Evolutionary conservation across 2,888 invertebrate species (phyloP), one percentile per base, ranked within the genome.

Genomic region (Saturnia japonica): DNA sequence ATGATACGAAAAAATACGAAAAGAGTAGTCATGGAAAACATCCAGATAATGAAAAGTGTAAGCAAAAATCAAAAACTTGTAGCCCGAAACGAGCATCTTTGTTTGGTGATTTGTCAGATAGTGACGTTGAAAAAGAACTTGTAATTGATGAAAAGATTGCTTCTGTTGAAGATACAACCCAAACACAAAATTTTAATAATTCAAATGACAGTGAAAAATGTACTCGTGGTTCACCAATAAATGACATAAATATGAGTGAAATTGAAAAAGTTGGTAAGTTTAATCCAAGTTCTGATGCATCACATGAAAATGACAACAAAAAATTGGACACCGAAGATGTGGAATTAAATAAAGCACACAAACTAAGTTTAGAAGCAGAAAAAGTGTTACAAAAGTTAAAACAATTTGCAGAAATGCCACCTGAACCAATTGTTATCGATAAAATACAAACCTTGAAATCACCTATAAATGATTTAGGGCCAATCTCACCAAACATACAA

Each of bases 351-450:
- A 90, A 90, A 84, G 91, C 88, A 40, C 80, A 86, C 73, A 88
- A 88, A 79, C 77, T 93, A 57, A 91, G 79, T 75, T 81, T 82
- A 76, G 85, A 90, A 77, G 85, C 93, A 42, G 92, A 87, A 54
- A 82, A 84, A 73, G 83, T 87, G 43, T 78, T 86, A 71, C 78
- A 80, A 72, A 84, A 83, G 71, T 74, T 86, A 16, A 86, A 86
- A 77, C 84, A 82, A 72, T 91, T 91, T 76, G 82, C 89, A 45
- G 90, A 91, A 79, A 78, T 83, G 74, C 89, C 90, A 28, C 83
- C 81, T 4, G 88, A 88, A 74, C 79, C 86, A 19, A 74, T 81
- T 69, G 75, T 80, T 54, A 71, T 75, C 19, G 81, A 81, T 72
- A 76, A 75, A 70, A 77, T 74, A 71, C 75, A 74, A 69, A 72